Evolutionary conservation across 1,140 invertebrate species (phyloP).

Genomic region (Drosophila bocki): DNA sequence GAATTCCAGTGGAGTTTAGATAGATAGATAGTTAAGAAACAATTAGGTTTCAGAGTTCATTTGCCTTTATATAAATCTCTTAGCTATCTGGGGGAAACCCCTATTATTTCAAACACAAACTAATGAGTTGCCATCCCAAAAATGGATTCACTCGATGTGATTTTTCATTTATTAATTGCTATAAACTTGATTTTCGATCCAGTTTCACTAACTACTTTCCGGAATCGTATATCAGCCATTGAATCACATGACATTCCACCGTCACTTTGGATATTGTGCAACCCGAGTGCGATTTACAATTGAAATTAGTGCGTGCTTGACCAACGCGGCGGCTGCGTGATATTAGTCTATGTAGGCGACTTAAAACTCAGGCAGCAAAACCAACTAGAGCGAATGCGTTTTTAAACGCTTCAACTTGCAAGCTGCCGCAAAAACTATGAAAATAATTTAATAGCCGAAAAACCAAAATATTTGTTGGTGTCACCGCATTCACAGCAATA

Average conservation of each 20-base stretch:
- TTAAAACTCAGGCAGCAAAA: neutral
- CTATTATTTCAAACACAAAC: neutral
- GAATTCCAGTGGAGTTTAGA: neutral
- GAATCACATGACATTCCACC: slow-evolving; percentile 26
- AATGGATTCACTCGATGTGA: slow-evolving; percentile 16
- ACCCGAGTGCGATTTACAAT: slow-evolving; percentile 49
- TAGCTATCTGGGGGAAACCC: neutral
- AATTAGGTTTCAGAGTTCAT: neutral
- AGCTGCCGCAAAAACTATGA: slow-evolving; percentile 15
- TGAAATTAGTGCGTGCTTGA: slow-evolving; percentile 54
- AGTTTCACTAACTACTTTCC: slow-evolving; percentile 36
- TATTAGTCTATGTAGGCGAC: slow-evolving; percentile 32
- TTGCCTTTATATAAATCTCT: neutral
- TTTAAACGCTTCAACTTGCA: slow-evolving; percentile 28
- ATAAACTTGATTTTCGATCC: slow-evolving; percentile 41
- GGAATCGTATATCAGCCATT: slow-evolving; percentile 24
- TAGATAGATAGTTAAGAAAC: neutral
- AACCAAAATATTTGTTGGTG: slow-evolving; percentile 16
- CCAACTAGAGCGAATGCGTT: too few relatives aligned
- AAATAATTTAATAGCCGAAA: slow-evolving; percentile 16
- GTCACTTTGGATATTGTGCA: slow-evolving; percentile 47
- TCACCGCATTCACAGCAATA: slow-evolving; percentile 1
- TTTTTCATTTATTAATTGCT: slow-evolving; percentile 36
- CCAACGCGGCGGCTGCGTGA: slow-evolving; percentile 45
- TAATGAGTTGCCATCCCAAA: slow-evolving; percentile 29